phyloP scores from a whole-genome alignment of 1,140 invertebrate genomes.

The Neodiprion fabricii region DNA sequence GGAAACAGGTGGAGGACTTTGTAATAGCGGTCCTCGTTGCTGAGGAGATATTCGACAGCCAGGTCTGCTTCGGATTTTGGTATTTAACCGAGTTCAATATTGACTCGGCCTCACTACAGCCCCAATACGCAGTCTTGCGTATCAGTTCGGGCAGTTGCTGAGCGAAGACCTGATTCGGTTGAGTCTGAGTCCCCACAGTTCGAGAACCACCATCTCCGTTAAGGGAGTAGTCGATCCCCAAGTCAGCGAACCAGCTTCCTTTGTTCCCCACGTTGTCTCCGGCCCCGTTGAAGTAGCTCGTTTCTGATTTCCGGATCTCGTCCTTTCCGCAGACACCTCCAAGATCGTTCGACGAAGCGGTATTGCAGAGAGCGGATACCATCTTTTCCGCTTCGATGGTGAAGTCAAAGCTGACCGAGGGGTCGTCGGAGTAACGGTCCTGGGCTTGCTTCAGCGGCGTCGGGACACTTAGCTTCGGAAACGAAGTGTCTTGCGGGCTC shows the following conservation, averaged over 20 bases:
- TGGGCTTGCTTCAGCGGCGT: conserved; percentile 37
- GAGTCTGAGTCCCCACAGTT: conserved; percentile 38
- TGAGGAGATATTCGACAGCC: conserved; percentile 42
- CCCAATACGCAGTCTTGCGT: conserved; percentile 44
- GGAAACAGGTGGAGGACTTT: conserved; percentile 50
- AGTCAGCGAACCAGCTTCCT: conserved; percentile 37
- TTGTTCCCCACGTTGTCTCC: conserved; percentile 40
- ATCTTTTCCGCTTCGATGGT: conserved; percentile 56
- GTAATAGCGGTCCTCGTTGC: conserved; percentile 50
- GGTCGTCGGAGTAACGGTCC: conserved; percentile 43
- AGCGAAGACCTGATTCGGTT: conserved; percentile 1
- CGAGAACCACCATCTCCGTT: neutral
- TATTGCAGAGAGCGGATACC: conserved; percentile 53
- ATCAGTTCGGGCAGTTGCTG: conserved; percentile 35
- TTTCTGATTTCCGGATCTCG: conserved; percentile 22
- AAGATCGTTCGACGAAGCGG: conserved; percentile 40
- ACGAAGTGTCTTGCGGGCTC: neutral
- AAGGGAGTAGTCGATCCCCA: conserved; percentile 27
- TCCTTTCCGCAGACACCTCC: conserved; percentile 22
- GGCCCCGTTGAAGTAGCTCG: conserved; percentile 30
- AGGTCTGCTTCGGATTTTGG: conserved; percentile 32
- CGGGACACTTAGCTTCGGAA: neutral
- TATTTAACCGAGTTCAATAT: conserved; percentile 37
- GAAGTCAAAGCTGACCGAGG: conserved; percentile 51
- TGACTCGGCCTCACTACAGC: conserved; percentile 47